These are phyloP conservation scores for Bradypodion ventrale DNA, from an alignment of 2,797 vertebrate species.

Conservation along the genomic window DNA sequence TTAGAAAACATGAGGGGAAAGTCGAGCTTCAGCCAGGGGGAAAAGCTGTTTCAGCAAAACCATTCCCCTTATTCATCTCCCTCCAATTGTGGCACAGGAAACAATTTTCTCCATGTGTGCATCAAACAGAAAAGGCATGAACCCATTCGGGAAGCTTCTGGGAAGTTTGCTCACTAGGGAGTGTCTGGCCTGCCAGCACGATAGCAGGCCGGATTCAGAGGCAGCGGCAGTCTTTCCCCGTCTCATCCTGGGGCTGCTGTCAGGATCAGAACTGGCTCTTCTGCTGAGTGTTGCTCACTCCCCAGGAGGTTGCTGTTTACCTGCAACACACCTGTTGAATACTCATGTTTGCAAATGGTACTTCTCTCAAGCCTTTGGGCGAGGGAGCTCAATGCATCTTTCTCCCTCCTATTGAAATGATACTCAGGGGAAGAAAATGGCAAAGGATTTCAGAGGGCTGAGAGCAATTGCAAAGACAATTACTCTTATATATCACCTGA, in stretches of 20 bases:
- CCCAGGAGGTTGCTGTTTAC: not conserved
- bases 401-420: not conserved
- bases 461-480: too few species aligned
- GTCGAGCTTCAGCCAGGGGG: not conserved
- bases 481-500: too few species aligned
- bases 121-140: slow-evolving; percentile 22
- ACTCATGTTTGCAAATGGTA: not conserved
- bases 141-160: slow-evolving; percentile 9
- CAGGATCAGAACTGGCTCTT: not conserved
- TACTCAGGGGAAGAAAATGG: not conserved
- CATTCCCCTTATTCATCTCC: not conserved
- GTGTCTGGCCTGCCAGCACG: slow-evolving; percentile 1
- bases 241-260: slow-evolving; percentile 5
- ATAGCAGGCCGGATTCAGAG: not conserved
- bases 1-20: not conserved
- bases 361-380: not conserved
- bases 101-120: slow-evolving; percentile 11
- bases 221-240: not conserved
- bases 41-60: not conserved
- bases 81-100: slow-evolving; percentile 24
- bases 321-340: not conserved
- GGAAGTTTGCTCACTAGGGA: not conserved
- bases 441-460: not conserved
- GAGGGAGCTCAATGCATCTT: not conserved
- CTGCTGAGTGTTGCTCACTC: not conserved